These are phyloP conservation scores for Agapetus fuscipes DNA, from an alignment of 2,888 invertebrate species.

Conservation along the genomic window DNA sequence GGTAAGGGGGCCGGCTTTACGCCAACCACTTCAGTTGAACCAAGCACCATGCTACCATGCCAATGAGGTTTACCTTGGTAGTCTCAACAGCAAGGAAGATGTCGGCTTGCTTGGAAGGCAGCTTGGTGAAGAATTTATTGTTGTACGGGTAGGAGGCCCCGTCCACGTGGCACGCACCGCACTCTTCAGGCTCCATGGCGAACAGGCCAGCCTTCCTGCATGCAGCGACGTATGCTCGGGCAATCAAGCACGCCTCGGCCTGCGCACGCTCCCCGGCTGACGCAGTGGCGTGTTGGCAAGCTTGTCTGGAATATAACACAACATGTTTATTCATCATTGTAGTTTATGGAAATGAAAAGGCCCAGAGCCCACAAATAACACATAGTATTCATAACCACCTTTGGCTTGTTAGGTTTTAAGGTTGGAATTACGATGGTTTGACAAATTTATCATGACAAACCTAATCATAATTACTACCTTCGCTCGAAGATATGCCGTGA, in stretches of 20 bases:
- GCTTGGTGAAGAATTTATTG: constrained; percentile 28
- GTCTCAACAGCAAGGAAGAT: constrained; percentile 68
- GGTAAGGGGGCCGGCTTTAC: no score
- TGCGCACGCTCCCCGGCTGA: constrained; percentile 41
- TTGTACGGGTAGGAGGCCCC: constrained; percentile 27
- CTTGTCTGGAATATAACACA: constrained; percentile 44
- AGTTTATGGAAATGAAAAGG: no score
- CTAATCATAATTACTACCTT: no score
- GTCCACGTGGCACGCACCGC: constrained; percentile 47
- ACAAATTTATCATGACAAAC: no score
- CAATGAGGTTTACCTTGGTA: constrained; percentile 34
- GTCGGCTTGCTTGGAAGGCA: constrained; percentile 69
- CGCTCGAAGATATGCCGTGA: no score
- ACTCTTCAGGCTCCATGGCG: constrained; percentile 53
- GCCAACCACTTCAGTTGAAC: no score
- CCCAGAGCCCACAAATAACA: no score
- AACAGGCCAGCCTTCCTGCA: constrained; percentile 51
- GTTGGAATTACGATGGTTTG: no score
- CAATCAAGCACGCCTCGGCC: constrained; percentile 55
- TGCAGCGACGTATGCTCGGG: constrained; percentile 54
- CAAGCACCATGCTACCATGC: no score
- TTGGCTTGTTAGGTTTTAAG: no score
- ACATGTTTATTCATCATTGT: neutral
- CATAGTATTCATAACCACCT: no score
- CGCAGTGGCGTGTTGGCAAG: constrained; percentile 60